Evolutionary conservation across 1,140 invertebrate species (phyloP).

Genomic region (Bombus haemorrhoidalis): DNA sequence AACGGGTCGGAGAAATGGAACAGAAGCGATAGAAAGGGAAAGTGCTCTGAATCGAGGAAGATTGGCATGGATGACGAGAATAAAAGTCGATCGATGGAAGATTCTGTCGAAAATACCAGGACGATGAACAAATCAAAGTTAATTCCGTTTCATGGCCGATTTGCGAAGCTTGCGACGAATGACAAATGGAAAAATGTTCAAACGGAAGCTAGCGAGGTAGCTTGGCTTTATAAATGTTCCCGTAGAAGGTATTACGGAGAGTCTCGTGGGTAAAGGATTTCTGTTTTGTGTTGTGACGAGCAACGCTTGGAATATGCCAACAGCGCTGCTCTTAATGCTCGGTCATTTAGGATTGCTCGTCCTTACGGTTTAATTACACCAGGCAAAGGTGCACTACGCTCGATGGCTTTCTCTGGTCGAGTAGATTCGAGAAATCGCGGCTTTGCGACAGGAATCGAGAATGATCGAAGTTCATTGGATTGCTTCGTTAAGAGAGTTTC

Average conservation of each 20-base stretch:
- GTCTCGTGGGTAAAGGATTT: no score
- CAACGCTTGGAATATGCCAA: background rate
- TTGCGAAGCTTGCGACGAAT: background rate
- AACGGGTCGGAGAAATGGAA: conserved; percentile 34
- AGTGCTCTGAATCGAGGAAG: conserved; percentile 39
- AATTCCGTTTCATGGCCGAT: conserved; percentile 28
- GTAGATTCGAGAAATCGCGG: background rate
- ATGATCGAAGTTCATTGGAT: background rate
- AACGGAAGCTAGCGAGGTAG: background rate
- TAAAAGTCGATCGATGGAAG: conserved; percentile 43
- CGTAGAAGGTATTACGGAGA: background rate
- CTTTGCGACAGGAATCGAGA: background rate
- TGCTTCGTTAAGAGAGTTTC: no score
- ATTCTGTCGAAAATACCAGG: conserved; percentile 19
- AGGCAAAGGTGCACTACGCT: background rate
- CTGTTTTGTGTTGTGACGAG: background rate
- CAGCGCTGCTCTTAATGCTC: background rate
- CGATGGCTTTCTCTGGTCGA: background rate
- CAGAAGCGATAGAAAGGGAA: conserved; percentile 28
- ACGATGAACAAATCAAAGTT: conserved; percentile 36
- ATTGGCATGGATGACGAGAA: conserved; percentile 45
- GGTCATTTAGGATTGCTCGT: background rate
- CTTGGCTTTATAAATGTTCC: conserved; percentile 8
- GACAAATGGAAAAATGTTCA: conserved; percentile 36
- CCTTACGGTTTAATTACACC: background rate